Conservation (phyloP, 37 sponge, comb jelly and placozoan genomes). For the Haliclona indistincta region DNA sequence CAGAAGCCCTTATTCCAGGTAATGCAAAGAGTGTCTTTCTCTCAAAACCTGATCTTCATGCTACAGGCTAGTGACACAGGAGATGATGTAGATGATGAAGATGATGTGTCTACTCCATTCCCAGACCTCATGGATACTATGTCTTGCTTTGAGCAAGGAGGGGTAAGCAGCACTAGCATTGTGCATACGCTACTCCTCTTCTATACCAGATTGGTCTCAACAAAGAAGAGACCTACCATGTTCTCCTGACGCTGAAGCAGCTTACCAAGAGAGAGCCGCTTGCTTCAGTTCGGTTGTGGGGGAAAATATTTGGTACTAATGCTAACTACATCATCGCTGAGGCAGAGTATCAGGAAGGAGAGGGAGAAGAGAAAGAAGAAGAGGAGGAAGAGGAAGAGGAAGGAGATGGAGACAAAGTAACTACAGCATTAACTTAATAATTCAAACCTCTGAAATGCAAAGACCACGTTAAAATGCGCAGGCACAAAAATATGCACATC, state of each 20-base stretch:
- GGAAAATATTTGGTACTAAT: constrained; percentile 85
- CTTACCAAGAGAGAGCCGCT: constrained; percentile 75
- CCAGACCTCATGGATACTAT: constrained; percentile 86
- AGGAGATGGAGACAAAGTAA: constrained; percentile 6
- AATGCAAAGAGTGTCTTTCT: not conserved
- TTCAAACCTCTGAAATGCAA: too few species aligned
- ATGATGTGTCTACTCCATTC: constrained; percentile 85
- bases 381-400: constrained; percentile 22
- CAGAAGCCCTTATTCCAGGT: constrained; percentile 84
- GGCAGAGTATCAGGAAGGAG: constrained; percentile 86
- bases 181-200: not conserved
- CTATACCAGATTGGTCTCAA: constrained; percentile 78
- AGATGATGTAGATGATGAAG: constrained; percentile 71
- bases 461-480: too few species aligned
- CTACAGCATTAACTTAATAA: too few species aligned
- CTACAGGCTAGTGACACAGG: constrained; percentile 30
- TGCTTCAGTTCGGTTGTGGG: constrained; percentile 91
- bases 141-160: constrained; percentile 86
- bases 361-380: constrained; percentile 89
- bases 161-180: constrained; percentile 63
- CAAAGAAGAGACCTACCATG: constrained; percentile 75
- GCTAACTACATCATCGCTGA: constrained; percentile 94
- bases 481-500: too few species aligned
- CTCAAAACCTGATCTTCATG: not conserved
- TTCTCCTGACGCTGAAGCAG: constrained; percentile 90